Percentiles rank a stretch among this genome's conserved stretches.
Evolutionary conservation across 2,888 invertebrate species (phyloP).

Genomic region (Phalera bucephala): DNA sequence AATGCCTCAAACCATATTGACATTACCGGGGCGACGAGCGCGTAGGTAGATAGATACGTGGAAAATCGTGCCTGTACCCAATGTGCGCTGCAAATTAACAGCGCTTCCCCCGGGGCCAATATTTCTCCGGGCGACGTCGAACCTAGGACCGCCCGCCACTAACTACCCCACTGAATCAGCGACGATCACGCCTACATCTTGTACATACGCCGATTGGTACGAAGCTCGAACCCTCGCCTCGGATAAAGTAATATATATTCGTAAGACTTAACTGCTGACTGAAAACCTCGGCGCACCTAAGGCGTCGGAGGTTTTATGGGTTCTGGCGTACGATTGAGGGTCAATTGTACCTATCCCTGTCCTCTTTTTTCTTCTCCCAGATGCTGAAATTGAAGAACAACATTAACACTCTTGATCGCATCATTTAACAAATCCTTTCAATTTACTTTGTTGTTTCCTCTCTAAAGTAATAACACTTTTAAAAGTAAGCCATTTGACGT

Average conservation of each 20-base stretch:
- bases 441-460: too few species aligned
- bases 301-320: slow-evolving; percentile 35
- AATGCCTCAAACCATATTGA: slow-evolving; percentile 47
- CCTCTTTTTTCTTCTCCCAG: neutral
- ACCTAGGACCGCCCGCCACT: slow-evolving; percentile 77
- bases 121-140: slow-evolving; percentile 78
- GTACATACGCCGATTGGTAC: slow-evolving; percentile 79
- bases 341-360: slow-evolving; percentile 20
- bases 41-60: slow-evolving; percentile 51
- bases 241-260: slow-evolving; percentile 72
- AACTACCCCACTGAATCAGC: slow-evolving; percentile 82
- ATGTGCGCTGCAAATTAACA: slow-evolving; percentile 78
- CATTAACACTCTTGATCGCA: neutral
- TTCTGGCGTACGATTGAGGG: slow-evolving; percentile 14
- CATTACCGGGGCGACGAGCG: slow-evolving; percentile 28
- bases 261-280: slow-evolving; percentile 64
- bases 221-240: slow-evolving; percentile 65
- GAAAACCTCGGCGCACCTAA: slow-evolving; percentile 45
- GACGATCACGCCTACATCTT: slow-evolving; percentile 81
- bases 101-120: slow-evolving; percentile 75
- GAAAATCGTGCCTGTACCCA: slow-evolving; percentile 70
- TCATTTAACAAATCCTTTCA: neutral
- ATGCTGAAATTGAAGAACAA: too few species aligned
- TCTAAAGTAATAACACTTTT: too few species aligned
- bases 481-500: too few species aligned